Evolutionary conservation across 2,113 vertebrate species (phyloP), one percentile per base, ranked within the genome.

Genomic region (Pan paniscus): DNA sequence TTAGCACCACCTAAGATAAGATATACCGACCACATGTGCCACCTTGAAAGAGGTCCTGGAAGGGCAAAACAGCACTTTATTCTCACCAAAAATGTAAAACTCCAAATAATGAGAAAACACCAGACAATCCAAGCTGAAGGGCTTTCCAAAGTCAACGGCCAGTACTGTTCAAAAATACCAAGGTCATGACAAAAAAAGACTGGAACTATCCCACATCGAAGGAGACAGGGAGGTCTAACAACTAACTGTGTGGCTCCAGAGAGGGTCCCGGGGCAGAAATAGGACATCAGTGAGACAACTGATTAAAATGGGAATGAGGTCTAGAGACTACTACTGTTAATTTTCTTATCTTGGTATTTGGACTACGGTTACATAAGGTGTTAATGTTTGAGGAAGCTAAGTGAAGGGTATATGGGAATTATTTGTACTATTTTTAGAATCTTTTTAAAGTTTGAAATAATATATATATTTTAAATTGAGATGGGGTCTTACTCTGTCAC

Each of bases 21-120:
- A 16, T 8, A 11, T 16, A 14, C n/a, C 0, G 0, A n/a, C 25
- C 30, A 5, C 52, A 43, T 0, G 0, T 0, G 25, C 7, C 23
- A 6, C 78, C 10, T 8, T 9, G 0, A 5, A 16, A 70, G 55
- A 43, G 84, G 55, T 61, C 78, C n/a, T 3, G 2, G 6, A 4
- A 40, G 43, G 48, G 32, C 16, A 2, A 0, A 0, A 8, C 5
- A 17, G 76, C 76, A 68, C 25, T 38, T 27, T 16, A 6, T 13
- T 72, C 67, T 6, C 1, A 17, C 59, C 78, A 0, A 3, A 78
- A 89, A 30, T 1, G 5, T n/a, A 84, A 3, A 46, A 50, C 8
- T 85, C 12, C 0, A 35, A 40, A 25, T 55, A 4, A 9, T 14
- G 61, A 57, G 92, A 83, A 75, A 92, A 48, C 52, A 38, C 5